These are phyloP conservation scores for Platyura marginata DNA, from an alignment of 1,140 invertebrate genomes.

Conservation along the genomic window DNA sequence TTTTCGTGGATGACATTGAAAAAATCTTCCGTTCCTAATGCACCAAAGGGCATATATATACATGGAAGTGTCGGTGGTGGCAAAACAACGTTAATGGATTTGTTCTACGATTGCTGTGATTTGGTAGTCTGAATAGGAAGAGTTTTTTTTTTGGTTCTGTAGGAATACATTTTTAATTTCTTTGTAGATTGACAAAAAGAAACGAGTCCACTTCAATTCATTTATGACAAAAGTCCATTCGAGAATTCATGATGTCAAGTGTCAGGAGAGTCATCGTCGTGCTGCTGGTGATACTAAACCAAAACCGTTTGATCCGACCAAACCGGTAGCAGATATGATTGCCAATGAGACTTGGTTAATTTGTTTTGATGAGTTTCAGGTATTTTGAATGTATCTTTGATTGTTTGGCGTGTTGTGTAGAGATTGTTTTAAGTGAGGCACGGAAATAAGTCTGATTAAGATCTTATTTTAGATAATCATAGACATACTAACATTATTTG, in stretches of 20 bases:
- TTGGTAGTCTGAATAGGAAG: too few relatives aligned
- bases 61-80: constrained; percentile 80
- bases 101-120: constrained; percentile 72
- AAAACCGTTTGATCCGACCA: constrained; percentile 82
- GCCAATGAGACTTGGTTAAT: constrained; percentile 73
- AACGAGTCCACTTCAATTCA: constrained; percentile 86
- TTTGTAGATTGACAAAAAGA: constrained; percentile 41
- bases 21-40: constrained; percentile 13
- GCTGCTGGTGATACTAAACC: constrained; percentile 42
- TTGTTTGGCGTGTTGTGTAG: too few relatives aligned
- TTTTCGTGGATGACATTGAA: too few relatives aligned
- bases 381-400: constrained; percentile 17
- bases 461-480: too few relatives aligned
- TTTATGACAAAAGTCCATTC: constrained; percentile 96
- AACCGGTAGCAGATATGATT: constrained; percentile 78
- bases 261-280: constrained; percentile 34
- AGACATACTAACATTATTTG: too few relatives aligned
- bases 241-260: constrained; percentile 64
- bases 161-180: too few relatives aligned
- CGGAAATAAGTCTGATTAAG: too few relatives aligned
- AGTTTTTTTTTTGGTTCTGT: neutral
- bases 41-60: constrained; percentile 62
- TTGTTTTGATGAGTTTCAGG: constrained; percentile 99
- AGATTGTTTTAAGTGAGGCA: too few relatives aligned
- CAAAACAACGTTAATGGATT: constrained; percentile 98